These are phyloP conservation scores for Erpobdella octoculata DNA, from an alignment of 2,888 invertebrate genomes.

Conservation along the genomic window DNA sequence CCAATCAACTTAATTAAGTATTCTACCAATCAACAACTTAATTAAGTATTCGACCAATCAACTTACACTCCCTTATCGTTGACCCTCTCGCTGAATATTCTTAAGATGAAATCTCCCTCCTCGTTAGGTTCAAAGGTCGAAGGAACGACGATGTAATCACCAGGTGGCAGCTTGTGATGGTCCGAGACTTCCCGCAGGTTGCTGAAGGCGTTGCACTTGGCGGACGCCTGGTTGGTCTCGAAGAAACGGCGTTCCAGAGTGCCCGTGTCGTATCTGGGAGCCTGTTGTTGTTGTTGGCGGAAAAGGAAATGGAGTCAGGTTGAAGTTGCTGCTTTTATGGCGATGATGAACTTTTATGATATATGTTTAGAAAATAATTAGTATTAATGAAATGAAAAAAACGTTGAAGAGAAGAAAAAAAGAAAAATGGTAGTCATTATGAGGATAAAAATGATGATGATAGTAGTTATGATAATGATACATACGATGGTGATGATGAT, in stretches of 20 bases:
- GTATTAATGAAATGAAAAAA: not conserved
- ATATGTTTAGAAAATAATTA: not conserved
- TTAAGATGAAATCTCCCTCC: slow-evolving; percentile 85
- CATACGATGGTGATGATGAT: not conserved
- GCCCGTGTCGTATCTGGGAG: slow-evolving; percentile 28
- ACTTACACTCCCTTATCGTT: slow-evolving; percentile 30
- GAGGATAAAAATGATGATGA: not conserved
- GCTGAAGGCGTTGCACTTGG: slow-evolving; percentile 60
- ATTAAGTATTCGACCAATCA: no score
- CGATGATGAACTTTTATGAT: not conserved
- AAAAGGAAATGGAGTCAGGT: no score
- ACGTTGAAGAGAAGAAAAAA: no score
- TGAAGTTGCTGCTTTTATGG: no score
- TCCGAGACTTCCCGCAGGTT: slow-evolving; percentile 83
- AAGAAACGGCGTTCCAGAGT: slow-evolving; percentile 35
- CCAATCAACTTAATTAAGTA: no score
- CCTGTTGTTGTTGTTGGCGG: no score
- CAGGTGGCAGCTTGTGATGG: slow-evolving; percentile 83
- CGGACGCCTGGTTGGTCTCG: slow-evolving; percentile 22
- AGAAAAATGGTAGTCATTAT: slow-evolving; percentile 4
- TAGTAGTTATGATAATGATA: not conserved
- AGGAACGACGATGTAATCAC: slow-evolving; percentile 84
- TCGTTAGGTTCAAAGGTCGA: slow-evolving; percentile 91
- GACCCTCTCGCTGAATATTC: slow-evolving; percentile 77
- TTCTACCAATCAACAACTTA: no score